These are phyloP conservation scores for Odontesthes bonariensis DNA, from an alignment of 2,113 vertebrate genomes.

Conservation along the genomic window DNA sequence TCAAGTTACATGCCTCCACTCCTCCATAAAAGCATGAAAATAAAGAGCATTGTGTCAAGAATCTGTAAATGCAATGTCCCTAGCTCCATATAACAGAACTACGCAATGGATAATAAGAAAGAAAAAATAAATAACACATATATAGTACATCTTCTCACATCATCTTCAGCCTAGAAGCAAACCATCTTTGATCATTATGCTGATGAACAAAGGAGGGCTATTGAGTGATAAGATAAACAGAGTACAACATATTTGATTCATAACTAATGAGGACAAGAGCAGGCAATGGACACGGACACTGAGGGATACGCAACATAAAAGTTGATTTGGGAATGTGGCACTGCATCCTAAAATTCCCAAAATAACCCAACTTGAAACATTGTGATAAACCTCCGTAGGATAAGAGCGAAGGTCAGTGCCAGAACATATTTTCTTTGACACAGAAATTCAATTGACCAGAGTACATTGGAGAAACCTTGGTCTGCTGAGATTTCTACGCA, in stretches of 20 bases:
- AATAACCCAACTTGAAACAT: conserved; percentile 11
- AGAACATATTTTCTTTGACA: neutral
- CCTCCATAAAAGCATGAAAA: too few species aligned
- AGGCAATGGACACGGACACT: conserved; percentile 19
- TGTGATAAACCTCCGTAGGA: conserved; percentile 19
- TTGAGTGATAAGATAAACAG: conserved; percentile 17
- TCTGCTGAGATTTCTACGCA: neutral
- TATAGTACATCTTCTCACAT: neutral
- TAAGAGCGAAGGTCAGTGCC: neutral
- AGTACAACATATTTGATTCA: neutral
- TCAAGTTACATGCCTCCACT: too few species aligned
- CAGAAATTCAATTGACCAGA: neutral
- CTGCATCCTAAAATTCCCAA: neutral
- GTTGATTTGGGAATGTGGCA: conserved; percentile 17
- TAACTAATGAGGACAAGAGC: conserved; percentile 11
- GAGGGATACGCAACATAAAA: conserved; percentile 41
- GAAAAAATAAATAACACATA: neutral
- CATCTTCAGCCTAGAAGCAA: neutral
- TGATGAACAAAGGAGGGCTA: neutral
- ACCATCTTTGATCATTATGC: conserved; percentile 1
- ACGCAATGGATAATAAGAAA: neutral
- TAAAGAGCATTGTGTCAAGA: too few species aligned
- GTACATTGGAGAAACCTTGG: neutral
- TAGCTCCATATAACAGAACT: too few species aligned
- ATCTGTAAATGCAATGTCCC: too few species aligned